Percentiles rank a stretch among this genome's conserved stretches.
Conservation (phyloP, 2,797 vertebrate species). For the Galaxias olidus region DNA sequence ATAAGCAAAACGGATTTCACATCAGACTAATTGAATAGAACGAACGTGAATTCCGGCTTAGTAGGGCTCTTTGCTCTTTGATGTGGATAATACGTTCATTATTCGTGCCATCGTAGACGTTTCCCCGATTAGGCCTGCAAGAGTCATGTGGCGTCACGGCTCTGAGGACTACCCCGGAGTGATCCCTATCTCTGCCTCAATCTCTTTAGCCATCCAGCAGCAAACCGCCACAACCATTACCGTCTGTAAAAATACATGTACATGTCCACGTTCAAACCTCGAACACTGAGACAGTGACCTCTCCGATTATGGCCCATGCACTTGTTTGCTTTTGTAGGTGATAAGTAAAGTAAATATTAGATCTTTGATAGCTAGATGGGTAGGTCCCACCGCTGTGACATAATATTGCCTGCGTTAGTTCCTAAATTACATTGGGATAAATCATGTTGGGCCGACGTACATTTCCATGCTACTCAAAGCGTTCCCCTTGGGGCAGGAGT, state of each 20-base stretch:
- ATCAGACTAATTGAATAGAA: conserved; percentile 10
- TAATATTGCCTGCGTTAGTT: neutral
- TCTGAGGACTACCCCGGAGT: neutral
- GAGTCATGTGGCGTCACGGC: neutral
- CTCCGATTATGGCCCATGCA: neutral
- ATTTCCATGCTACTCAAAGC: no score
- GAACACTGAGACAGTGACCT: neutral
- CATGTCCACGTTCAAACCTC: neutral
- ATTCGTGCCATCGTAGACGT: neutral
- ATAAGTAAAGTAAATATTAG: neutral
- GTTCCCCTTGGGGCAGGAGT: no score
- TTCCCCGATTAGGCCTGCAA: conserved; percentile 5
- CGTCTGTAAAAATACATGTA: neutral
- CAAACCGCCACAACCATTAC: no score
- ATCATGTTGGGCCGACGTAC: neutral
- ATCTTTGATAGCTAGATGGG: neutral
- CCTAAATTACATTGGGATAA: neutral
- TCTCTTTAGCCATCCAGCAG: neutral
- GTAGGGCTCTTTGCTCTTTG: conserved; percentile 7
- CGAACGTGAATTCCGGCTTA: conserved; percentile 1
- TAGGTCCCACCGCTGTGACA: neutral
- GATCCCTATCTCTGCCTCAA: neutral
- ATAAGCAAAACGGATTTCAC: conserved; percentile 1
- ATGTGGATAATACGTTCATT: conserved; percentile 11
- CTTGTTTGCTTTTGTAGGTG: neutral